Percentiles rank a stretch among this genome's conserved stretches.
Conservation (phyloP, 2,113 vertebrate species). For the Turdus rufiventris region DNA sequence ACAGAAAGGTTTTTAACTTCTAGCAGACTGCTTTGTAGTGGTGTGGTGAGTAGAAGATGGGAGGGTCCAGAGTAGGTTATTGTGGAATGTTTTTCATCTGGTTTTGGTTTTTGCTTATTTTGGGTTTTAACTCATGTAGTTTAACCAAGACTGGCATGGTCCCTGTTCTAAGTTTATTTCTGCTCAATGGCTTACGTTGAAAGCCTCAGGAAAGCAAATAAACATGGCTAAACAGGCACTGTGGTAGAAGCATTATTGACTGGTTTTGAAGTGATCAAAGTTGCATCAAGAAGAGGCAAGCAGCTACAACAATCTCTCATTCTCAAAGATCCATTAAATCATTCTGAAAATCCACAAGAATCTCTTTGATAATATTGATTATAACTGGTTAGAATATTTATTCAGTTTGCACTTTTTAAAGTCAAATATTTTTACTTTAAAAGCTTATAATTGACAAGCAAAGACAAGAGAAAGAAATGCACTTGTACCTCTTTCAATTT, state of each 20-base stretch:
- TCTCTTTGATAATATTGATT: background rate
- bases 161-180: background rate
- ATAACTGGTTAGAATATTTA: background rate
- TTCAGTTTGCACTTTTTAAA: background rate
- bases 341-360: background rate
- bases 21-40: background rate
- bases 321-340: background rate
- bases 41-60: background rate
- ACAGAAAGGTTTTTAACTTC: background rate
- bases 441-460: background rate
- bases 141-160: background rate
- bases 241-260: background rate
- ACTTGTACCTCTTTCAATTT: background rate
- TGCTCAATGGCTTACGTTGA: background rate
- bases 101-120: accelerated
- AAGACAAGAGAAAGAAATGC: background rate
- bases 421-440: background rate
- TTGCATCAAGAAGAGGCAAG: background rate
- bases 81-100: background rate
- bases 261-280: background rate
- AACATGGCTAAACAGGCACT: background rate
- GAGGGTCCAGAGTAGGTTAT: background rate
- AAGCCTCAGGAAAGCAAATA: background rate
- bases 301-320: background rate
- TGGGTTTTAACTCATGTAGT: background rate